Base-by-base conservation (phyloP, 1,140 invertebrate genomes). In the Brachionus koreanus region DNA sequence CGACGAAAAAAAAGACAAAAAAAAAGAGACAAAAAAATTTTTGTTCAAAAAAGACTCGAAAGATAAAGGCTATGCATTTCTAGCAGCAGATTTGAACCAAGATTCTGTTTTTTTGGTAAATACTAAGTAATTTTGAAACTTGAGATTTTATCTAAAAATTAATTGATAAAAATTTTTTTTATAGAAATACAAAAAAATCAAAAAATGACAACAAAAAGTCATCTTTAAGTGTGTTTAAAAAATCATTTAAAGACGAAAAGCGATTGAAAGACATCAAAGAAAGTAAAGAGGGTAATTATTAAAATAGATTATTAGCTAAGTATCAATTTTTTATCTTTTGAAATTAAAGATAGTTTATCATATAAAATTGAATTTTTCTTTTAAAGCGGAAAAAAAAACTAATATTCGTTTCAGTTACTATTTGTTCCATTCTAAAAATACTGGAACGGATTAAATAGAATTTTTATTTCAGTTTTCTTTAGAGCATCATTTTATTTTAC, bases 181-280 rank as follows among this genome's bases (percentile, higher is more conserved):
- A 74, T 4, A 79, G 76, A 13, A 79, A 29, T 37, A 35, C 19
- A 4, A 79, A 79, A 79, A 79, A 79, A 25, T 12, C 76, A 9
- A 79, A 79, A 37, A 29, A 9, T 25, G 76, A 79, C 12, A 35
- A 19, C 33, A 79, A 79, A 79, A 79, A 61, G 13, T 57, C 49
- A 35, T 61, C 76, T 7, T 43, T 79, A 1, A 79, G 61, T 25
- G 76, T 79, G 5, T 79, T 79, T 43, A 79, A 79, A 35, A 79
- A 79, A 49, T 79, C 76, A n/a, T 79, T 79, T 61, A 79, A 79
- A 42, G 76, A 79, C 12, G 76, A 79, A 35, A 79, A 79, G 35
- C 33, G 76, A 3, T 37, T 74, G 9, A 57, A 79, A 79, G 76
- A 79, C 3, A 61, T 65, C 9, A 79, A 79, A 79, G 76, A 65